Evolutionary conservation across 2,113 vertebrate species (phyloP).

Genomic region (Tupaia chinensis): DNA sequence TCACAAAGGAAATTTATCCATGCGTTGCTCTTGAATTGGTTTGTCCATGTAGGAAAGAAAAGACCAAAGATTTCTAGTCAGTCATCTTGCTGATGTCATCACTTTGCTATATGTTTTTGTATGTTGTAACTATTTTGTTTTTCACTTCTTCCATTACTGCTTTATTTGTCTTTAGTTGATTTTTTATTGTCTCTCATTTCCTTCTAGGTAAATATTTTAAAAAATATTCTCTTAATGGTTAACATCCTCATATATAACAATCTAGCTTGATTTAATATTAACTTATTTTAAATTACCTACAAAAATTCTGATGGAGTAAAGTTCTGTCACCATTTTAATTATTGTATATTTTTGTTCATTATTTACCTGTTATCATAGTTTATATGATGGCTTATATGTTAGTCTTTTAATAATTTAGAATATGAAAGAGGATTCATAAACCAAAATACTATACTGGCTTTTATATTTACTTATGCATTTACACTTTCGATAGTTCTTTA

Average conservation of each 20-base stretch:
- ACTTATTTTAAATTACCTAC: neutral
- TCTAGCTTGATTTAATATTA: neutral
- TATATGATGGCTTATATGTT: neutral
- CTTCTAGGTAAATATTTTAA: neutral
- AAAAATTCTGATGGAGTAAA: neutral
- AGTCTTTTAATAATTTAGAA: neutral
- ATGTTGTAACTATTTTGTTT: neutral
- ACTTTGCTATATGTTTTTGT: neutral
- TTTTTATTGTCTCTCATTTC: neutral
- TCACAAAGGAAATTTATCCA: neutral
- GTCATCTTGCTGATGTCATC: neutral
- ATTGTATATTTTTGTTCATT: neutral
- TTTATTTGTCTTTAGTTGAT: neutral
- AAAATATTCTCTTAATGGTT: neutral
- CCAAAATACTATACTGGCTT: neutral
- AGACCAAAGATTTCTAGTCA: neutral
- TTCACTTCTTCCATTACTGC: neutral
- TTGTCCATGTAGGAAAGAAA: neutral
- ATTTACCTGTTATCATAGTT: neutral
- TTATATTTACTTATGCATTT: neutral
- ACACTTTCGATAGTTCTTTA: neutral
- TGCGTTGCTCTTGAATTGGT: neutral
- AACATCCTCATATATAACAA: neutral
- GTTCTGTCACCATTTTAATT: neutral
- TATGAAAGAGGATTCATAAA: neutral